Conservation (phyloP, 2,797 vertebrate genomes). For the Cichlasoma orientale region DNA sequence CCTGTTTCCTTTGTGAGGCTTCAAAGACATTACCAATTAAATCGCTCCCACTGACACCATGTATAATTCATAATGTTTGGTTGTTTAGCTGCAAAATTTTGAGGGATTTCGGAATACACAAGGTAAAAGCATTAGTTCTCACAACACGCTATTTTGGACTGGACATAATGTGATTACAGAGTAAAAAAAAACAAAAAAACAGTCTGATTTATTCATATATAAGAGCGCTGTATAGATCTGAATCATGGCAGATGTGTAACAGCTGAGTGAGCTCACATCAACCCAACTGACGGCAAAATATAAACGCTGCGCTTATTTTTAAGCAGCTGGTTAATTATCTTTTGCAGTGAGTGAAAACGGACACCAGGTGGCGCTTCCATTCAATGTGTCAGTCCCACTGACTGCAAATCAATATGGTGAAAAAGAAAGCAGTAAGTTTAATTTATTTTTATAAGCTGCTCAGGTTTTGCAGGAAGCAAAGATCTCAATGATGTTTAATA, state of each 20-base stretch:
- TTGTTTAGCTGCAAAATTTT: conserved; percentile 18
- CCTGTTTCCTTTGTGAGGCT: conserved; percentile 30
- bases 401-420: not conserved
- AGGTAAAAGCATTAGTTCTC: not conserved
- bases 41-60: not conserved
- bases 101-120: not conserved
- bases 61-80: not conserved
- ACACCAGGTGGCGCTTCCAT: conserved; percentile 61
- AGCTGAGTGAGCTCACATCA: not conserved
- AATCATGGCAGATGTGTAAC: not conserved
- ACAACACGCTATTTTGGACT: not conserved
- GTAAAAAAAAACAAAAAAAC: not conserved
- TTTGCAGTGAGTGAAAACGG: conserved; percentile 1
- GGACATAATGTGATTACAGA: not conserved
- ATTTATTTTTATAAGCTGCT: not conserved
- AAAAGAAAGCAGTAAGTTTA: not conserved
- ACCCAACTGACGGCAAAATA: not conserved
- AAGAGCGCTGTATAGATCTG: not conserved
- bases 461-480: not conserved
- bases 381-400: conserved; percentile 18
- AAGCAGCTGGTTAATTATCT: not conserved
- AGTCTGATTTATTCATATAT: not conserved
- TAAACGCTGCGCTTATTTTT: not conserved
- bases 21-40: not conserved
- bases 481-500: no score